A percentile compares a stretch with the other conserved stretches of the same genome.
Conservation (phyloP, 2,797 vertebrate species). For the Pogonophryne albipinna region DNA sequence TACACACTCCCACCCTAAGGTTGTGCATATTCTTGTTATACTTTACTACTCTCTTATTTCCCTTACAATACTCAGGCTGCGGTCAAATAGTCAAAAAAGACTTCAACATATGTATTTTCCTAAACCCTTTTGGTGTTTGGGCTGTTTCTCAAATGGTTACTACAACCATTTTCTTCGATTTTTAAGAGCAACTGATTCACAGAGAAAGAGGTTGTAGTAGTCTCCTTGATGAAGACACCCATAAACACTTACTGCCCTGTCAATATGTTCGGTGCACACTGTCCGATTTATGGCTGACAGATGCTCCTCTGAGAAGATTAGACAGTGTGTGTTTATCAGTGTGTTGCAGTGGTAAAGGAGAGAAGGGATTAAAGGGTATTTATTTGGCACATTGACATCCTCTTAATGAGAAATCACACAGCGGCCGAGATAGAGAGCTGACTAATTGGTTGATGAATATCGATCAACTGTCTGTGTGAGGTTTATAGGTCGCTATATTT, state of each 20-base stretch:
- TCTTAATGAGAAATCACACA: constrained; percentile 54
- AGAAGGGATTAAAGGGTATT: constrained; percentile 58
- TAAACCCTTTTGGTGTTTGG: not conserved
- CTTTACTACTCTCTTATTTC: not conserved
- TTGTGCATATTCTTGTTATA: not conserved
- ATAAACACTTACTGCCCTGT: not conserved
- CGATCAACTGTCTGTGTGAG: constrained; percentile 50
- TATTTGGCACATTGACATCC: constrained; percentile 51
- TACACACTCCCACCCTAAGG: not conserved
- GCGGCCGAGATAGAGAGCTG: constrained; percentile 41
- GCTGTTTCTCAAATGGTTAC: too few relatives aligned
- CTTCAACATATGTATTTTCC: not conserved
- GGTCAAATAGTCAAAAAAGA: not conserved
- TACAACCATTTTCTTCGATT: too few relatives aligned
- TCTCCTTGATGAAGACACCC: not conserved
- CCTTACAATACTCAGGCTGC: not conserved
- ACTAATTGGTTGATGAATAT: constrained; percentile 70
- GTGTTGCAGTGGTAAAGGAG: constrained; percentile 18
- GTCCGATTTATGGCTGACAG: constrained; percentile 24
- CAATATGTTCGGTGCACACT: constrained; percentile 14
- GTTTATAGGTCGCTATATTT: constrained; percentile 46
- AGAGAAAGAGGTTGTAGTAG: too few relatives aligned
- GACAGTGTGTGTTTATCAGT: not conserved
- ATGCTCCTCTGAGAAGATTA: constrained; percentile 45
- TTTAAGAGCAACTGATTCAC: too few relatives aligned